Evolutionary conservation across 2,113 vertebrate species (phyloP).

Genomic region (Brachyhypopomus gauderio): DNA sequence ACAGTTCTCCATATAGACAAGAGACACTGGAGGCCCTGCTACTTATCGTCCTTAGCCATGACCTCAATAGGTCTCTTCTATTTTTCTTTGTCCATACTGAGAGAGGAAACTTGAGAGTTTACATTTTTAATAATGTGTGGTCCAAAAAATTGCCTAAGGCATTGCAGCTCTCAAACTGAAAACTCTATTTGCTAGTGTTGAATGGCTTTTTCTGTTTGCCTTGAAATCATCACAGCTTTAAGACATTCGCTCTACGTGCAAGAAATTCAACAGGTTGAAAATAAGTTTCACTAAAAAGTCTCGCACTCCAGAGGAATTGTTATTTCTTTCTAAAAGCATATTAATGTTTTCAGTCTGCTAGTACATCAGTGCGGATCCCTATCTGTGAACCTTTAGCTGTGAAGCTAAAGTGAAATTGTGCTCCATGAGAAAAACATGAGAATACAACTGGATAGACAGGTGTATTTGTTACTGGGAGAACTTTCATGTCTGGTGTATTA

Average conservation of each 20-base stretch:
- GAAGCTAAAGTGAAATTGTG: not conserved
- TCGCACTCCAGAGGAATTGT: not conserved
- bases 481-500: not conserved
- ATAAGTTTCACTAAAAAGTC: not conserved
- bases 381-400: not conserved
- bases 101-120: conserved; percentile 32
- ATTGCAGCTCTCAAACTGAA: conserved; percentile 10
- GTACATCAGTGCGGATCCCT: not conserved
- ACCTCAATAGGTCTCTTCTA: conserved; percentile 6
- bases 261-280: not conserved
- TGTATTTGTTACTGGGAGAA: not conserved
- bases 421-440: not conserved
- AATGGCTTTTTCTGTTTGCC: not conserved
- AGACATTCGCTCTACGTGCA: not conserved
- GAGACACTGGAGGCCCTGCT: conserved; percentile 22
- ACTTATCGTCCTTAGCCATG: conserved; percentile 33
- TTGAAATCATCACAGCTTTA: conserved; percentile 8
- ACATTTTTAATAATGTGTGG: conserved; percentile 15
- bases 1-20: conserved; percentile 1
- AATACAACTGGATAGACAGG: not conserved
- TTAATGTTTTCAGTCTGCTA: not conserved
- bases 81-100: conserved; percentile 30
- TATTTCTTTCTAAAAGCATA: conserved; percentile 1
- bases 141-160: conserved; percentile 1
- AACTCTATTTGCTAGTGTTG: conserved; percentile 20